Evolutionary conservation across 2,888 invertebrate genomes (phyloP).

Genomic region (Trichopria drosophilae): DNA sequence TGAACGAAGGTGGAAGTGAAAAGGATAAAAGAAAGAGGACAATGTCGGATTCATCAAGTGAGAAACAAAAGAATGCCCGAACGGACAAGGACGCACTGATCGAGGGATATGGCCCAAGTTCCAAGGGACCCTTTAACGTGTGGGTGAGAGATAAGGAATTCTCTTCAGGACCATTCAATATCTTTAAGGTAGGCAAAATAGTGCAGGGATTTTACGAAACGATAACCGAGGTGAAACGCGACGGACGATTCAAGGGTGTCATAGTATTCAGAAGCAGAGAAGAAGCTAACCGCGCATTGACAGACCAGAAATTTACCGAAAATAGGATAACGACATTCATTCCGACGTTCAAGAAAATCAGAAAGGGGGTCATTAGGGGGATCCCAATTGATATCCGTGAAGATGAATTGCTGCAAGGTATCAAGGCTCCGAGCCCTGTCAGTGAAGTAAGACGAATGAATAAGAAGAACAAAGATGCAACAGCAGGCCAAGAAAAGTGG

Average conservation of each 20-base stretch:
- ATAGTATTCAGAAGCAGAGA: not conserved
- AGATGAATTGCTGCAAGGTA: not conserved
- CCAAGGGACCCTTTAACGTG: slow-evolving; percentile 1
- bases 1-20: no score
- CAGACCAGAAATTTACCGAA: not conserved
- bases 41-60: no score
- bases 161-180: not conserved
- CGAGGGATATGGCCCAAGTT: slow-evolving; percentile 4
- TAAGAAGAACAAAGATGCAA: not conserved
- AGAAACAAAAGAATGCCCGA: no score
- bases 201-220: not conserved
- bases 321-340: not conserved
- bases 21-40: no score
- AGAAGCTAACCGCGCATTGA: slow-evolving; percentile 3
- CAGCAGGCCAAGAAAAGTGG: not conserved
- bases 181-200: slow-evolving; percentile 5
- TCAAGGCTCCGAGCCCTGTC: not conserved
- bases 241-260: not conserved
- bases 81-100: no score
- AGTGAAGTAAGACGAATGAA: not conserved
- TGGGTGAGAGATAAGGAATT: not conserved
- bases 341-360: not conserved
- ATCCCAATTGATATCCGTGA: not conserved
- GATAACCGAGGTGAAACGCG: not conserved
- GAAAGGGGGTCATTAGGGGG: slow-evolving; percentile 3